Base-by-base conservation (phyloP, 2,888 invertebrate species). In the Pardosa pseudoannulata region DNA sequence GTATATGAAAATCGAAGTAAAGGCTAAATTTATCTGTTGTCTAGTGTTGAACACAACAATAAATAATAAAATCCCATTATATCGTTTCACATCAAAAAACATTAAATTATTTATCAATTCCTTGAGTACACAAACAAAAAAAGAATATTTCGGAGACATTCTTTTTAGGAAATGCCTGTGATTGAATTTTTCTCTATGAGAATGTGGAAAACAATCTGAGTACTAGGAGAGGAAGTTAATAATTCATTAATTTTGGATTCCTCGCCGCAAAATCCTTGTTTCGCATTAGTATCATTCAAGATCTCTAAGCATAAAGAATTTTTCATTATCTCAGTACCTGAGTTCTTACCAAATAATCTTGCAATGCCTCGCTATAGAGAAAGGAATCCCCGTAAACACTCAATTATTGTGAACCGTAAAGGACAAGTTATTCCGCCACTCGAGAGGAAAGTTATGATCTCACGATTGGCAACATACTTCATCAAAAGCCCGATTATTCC, bases 381-480 rank as follows among this genome's bases (percentile, higher is more conserved):
- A 56, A 56, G 78, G 83, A 73, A 85, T 85, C 67, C 78, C 29
- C 56, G 73, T 56, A 68, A 78, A 78, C 83, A 73, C 76, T 78
- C 83, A 85, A 85, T 85, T 85, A 79, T 62, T 56, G 78, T 68
- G 72, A 65, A 32, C 31, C 78, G 78, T 85, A 85, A 85, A 19
- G 19, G 67, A 29, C 36, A 62, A 67, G 67, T 23, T 23, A 56
- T 23, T 56, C 56, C 19, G 29, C 67, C 39, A 62, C 70, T 71
- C 39, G 19, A 39, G 78, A 32, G 62, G 78, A 73, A 79, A 85
- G 78, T 85, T 85, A 85, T 78, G 83, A 72, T 78, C 67, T 36
- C 23, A 19, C n/a, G 41, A 78, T 72, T 78, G 83, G 83, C 83
- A 85, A 85, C 83, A 79, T 13, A 46, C 68, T 73, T 78, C 78